Conservation (phyloP, 2,888 invertebrate species). For the Drosophila incognita region DNA sequence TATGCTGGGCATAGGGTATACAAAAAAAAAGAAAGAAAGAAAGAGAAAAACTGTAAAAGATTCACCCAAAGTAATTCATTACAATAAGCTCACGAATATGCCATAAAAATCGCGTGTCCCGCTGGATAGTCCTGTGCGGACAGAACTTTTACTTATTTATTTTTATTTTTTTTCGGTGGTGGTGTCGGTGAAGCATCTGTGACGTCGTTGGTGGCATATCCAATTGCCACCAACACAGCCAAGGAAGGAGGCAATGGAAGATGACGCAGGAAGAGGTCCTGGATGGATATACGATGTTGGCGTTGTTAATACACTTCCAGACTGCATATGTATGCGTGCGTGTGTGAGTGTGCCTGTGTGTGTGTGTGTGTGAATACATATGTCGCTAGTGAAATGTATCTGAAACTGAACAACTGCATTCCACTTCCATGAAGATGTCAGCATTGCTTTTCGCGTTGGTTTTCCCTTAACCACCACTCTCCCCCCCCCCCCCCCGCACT, state of each 20-base stretch:
- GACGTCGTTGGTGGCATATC: constrained; percentile 48
- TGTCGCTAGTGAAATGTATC: constrained; percentile 2
- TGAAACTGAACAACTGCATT: constrained; percentile 24
- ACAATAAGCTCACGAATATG: constrained; percentile 83
- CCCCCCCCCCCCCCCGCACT: not conserved
- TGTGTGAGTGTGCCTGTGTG: not conserved
- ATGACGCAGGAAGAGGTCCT: constrained; percentile 23
- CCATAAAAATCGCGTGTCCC: constrained; percentile 81
- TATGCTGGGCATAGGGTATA: not conserved
- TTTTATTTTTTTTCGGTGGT: not conserved
- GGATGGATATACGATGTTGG: constrained; percentile 8
- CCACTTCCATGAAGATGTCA: constrained; percentile 54
- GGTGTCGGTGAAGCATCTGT: constrained; percentile 32
- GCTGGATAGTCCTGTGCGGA: constrained; percentile 9
- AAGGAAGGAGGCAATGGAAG: not conserved
- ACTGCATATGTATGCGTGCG: not conserved
- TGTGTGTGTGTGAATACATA: not conserved
- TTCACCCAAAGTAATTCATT: constrained; percentile 81
- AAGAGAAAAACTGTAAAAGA: constrained; percentile 22
- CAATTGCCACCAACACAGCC: constrained; percentile 44
- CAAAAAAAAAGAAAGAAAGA: not conserved
- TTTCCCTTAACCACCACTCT: not conserved
- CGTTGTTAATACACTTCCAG: constrained; percentile 1
- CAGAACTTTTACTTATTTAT: constrained; percentile 11
- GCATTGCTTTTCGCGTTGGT: constrained; percentile 25